A percentile compares a stretch with the other conserved stretches of the same genome.
Evolutionary conservation across 1,140 invertebrate genomes (phyloP).

Genomic region (Macrobrachium rosenbergii): DNA sequence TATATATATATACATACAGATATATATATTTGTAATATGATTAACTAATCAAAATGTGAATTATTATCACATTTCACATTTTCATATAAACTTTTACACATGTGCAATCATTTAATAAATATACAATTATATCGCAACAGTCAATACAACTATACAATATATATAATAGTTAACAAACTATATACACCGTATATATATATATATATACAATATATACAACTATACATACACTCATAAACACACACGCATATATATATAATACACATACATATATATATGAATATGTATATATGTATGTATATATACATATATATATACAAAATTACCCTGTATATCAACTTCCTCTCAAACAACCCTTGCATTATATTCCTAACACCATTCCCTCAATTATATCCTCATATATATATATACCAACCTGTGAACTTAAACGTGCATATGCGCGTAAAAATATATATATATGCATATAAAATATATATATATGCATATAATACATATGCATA

Average conservation of each 20-base stretch:
- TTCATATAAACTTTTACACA: too few relatives aligned
- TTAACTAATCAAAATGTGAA: too few relatives aligned
- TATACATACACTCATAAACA: neutral
- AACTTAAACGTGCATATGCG: too few relatives aligned
- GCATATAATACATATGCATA: conserved; percentile 15
- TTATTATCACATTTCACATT: too few relatives aligned
- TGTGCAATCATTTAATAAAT: too few relatives aligned
- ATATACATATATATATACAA: conserved; percentile 9
- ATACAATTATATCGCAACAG: too few relatives aligned
- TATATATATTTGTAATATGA: too few relatives aligned
- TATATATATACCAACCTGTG: neutral
- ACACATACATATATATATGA: neutral
- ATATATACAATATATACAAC: neutral
- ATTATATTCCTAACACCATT: too few relatives aligned
- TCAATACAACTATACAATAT: too few relatives aligned
- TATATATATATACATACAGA: neutral
- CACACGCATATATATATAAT: neutral
- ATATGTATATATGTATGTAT: too few relatives aligned
- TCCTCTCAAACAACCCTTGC: too few relatives aligned
- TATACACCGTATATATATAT: neutral
- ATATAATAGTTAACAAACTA: neutral
- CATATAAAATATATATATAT: conserved; percentile 17
- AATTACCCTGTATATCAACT: too few relatives aligned
- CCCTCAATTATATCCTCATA: neutral
- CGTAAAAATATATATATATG: neutral